These are phyloP conservation scores for Acromyrmex charruanus DNA, from an alignment of 1,140 invertebrate species.

Conservation along the genomic window DNA sequence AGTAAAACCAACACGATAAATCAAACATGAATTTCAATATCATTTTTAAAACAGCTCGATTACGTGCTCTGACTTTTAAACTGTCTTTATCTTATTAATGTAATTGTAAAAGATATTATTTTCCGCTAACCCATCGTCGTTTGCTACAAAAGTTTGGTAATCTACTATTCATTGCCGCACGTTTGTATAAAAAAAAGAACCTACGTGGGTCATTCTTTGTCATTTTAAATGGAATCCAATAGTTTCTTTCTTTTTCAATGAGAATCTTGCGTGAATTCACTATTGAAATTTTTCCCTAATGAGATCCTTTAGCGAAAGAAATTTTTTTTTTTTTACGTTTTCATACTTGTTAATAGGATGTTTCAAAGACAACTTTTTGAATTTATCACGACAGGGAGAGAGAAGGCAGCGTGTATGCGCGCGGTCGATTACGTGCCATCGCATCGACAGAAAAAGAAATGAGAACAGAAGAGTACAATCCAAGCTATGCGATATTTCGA, in stretches of 20 bases:
- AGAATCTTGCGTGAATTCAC: not conserved
- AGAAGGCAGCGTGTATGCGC: not conserved
- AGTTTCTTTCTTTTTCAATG: not conserved
- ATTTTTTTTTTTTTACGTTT: conserved; percentile 12
- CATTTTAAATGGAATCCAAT: conserved; percentile 3
- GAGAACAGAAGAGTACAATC: conserved; percentile 10
- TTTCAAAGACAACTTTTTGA: conserved; percentile 31
- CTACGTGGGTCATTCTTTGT: not conserved
- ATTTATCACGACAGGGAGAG: conserved; percentile 27
- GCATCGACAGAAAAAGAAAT: conserved; percentile 2
- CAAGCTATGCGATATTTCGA: conserved; percentile 32
- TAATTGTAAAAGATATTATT: conserved; percentile 48
- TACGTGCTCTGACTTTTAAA: not conserved
- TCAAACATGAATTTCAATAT: conserved; percentile 45
- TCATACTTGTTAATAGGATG: conserved; percentile 19
- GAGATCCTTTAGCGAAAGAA: not conserved
- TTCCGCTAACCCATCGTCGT: not conserved
- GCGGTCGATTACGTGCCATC: conserved; percentile 25
- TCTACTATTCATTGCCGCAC: conserved; percentile 33
- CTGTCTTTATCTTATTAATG: conserved; percentile 34
- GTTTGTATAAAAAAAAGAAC: conserved; percentile 16
- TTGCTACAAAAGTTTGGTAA: conserved; percentile 30
- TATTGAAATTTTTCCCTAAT: not conserved
- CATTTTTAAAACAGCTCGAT: conserved; percentile 37
- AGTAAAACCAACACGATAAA: conserved; percentile 27